phyloP scores from a whole-genome alignment of 2,888 invertebrate species.

The Resseliella maxima region DNA sequence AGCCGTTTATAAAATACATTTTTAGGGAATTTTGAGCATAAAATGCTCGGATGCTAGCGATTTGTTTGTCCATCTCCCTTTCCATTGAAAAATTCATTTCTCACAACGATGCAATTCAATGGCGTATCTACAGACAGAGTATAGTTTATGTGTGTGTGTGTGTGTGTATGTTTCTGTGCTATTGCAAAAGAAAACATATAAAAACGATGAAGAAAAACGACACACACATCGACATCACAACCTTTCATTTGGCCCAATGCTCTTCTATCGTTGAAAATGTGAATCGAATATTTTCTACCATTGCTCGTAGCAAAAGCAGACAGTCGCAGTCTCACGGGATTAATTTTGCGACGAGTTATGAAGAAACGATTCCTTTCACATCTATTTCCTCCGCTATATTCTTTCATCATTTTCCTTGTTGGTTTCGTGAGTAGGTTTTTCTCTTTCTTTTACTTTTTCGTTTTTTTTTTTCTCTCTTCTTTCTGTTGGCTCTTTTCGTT shows the following conservation, averaged over 20 bases:
- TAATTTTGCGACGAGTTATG: conserved; percentile 54
- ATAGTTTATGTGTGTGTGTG: background rate
- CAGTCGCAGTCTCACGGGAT: conserved; percentile 53
- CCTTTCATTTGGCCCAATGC: background rate
- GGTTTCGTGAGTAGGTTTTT: too few species aligned
- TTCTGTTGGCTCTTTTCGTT: background rate
- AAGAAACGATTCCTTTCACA: conserved; percentile 46
- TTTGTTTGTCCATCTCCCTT: conserved; percentile 46
- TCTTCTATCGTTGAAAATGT: background rate
- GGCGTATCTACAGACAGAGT: conserved; percentile 37
- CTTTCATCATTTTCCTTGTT: conserved; percentile 32
- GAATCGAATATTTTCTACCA: background rate
- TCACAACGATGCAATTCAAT: conserved; percentile 2
- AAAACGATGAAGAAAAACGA: background rate
- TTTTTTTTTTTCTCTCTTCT: background rate
- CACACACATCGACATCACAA: background rate
- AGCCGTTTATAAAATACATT: conserved; percentile 47
- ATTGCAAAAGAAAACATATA: too few species aligned
- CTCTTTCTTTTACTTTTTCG: background rate
- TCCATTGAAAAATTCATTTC: conserved; percentile 24
- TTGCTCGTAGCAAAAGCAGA: conserved; percentile 36
- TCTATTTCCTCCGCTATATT: conserved; percentile 46
- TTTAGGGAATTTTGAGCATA: background rate
- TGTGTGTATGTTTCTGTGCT: too few species aligned
- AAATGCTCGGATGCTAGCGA: background rate